Evolutionary conservation across 2,888 invertebrate species (phyloP).

Genomic region (Spilosoma lubricipeda): DNA sequence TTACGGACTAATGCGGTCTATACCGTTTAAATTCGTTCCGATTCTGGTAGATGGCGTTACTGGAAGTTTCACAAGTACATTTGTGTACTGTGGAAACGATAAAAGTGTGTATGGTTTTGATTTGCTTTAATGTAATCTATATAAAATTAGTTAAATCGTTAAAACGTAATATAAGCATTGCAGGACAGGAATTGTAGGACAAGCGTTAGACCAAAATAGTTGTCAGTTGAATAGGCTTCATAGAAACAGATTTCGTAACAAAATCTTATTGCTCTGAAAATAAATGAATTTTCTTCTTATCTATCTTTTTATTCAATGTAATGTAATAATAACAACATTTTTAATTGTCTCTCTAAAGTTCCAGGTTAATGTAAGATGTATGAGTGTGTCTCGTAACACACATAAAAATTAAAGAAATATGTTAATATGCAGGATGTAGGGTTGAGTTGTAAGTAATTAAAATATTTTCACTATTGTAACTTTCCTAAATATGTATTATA

Average conservation of each 20-base stretch:
- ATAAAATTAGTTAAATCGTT: neutral
- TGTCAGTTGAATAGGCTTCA: no score
- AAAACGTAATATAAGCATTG: neutral
- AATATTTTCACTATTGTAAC: neutral
- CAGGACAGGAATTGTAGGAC: no score
- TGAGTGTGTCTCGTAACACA: no score
- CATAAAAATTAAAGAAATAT: no score
- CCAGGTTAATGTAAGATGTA: no score
- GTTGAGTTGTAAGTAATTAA: neutral
- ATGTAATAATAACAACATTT: no score
- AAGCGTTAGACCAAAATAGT: no score
- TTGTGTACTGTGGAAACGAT: neutral
- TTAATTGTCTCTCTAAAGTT: no score
- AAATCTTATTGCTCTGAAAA: no score
- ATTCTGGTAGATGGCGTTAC: slow-evolving; percentile 38
- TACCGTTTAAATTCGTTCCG: slow-evolving; percentile 23
- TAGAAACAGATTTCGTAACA: no score
- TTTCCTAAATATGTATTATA: neutral
- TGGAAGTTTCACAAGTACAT: neutral
- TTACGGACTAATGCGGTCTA: neutral
- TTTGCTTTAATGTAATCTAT: neutral
- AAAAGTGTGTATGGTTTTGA: neutral
- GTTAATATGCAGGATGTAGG: neutral
- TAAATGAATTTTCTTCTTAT: no score
- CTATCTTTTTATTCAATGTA: no score